Percentiles rank a stretch among this genome's conserved stretches.
These are phyloP conservation scores for Nudaria mundana DNA, from an alignment of 2,888 invertebrate genomes.

Conservation along the genomic window DNA sequence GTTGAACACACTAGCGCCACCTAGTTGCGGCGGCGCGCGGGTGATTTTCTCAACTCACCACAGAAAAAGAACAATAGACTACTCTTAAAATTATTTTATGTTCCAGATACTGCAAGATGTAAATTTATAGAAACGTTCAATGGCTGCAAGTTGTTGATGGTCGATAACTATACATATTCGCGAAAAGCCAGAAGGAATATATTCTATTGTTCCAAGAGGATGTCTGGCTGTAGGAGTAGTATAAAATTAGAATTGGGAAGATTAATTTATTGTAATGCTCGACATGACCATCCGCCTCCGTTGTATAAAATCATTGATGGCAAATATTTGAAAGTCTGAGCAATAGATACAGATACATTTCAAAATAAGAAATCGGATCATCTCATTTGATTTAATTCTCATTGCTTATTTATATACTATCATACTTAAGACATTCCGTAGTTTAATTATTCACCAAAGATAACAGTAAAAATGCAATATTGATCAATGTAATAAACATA, in stretches of 20 bases:
- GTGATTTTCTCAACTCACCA: too few relatives aligned
- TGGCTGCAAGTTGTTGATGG: conserved; percentile 25
- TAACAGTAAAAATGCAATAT: too few relatives aligned
- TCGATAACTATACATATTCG: conserved; percentile 27
- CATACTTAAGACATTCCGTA: too few relatives aligned
- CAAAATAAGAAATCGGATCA: too few relatives aligned
- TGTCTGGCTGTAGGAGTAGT: conserved; percentile 14
- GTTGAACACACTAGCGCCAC: too few relatives aligned
- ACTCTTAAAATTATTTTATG: neutral
- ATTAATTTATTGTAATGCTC: neutral
- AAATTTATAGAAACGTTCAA: conserved; percentile 14
- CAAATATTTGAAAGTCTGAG: conserved; percentile 3
- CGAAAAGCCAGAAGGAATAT: conserved; percentile 17
- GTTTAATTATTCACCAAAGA: too few relatives aligned
- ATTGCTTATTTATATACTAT: too few relatives aligned
- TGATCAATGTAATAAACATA: too few relatives aligned
- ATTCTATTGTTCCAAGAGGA: conserved; percentile 39
- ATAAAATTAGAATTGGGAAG: neutral
- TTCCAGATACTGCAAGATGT: conserved; percentile 3
- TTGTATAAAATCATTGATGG: neutral
- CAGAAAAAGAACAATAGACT: too few relatives aligned
- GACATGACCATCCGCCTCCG: conserved; percentile 9
- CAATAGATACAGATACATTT: neutral
- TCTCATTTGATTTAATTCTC: too few relatives aligned
- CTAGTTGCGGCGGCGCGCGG: too few relatives aligned